Evolutionary conservation across 2,888 invertebrate genomes (phyloP).

Genomic region (Drosophila tripunctata): DNA sequence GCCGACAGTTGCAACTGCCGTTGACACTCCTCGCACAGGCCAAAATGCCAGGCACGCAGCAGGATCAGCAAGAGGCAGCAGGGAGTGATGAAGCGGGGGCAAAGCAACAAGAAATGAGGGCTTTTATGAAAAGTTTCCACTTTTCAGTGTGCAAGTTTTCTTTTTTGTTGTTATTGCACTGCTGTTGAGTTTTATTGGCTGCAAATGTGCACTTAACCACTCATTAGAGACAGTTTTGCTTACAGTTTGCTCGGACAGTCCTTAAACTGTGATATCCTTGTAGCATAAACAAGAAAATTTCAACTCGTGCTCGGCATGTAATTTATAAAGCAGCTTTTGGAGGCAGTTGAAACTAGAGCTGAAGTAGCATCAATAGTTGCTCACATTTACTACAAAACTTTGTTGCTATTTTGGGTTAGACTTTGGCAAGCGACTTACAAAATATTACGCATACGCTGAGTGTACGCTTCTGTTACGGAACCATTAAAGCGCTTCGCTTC

Average conservation of each 20-base stretch:
- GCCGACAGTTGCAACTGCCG: constrained; percentile 68
- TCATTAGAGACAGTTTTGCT: constrained; percentile 66
- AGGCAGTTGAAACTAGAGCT: no score
- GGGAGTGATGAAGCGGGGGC: background rate
- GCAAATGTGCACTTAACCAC: constrained; percentile 71
- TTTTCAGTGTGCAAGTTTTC: constrained; percentile 29
- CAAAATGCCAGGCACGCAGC: constrained; percentile 72
- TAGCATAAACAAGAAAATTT: no score
- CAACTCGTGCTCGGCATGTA: no score
- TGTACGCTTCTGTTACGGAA: constrained; percentile 39
- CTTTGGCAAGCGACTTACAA: constrained; percentile 60
- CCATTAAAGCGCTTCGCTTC: constrained; percentile 66
- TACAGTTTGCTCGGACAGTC: background rate
- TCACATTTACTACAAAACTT: no score
- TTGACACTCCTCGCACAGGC: constrained; percentile 73
- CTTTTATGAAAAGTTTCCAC: constrained; percentile 62
- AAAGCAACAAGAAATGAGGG: background rate
- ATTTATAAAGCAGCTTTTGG: no score
- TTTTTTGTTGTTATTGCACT: constrained; percentile 41
- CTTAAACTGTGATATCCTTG: background rate
- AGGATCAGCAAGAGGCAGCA: constrained; percentile 35
- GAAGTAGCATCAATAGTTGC: no score
- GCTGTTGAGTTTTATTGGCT: constrained; percentile 60
- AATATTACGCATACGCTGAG: constrained; percentile 53
- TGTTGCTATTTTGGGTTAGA: background rate